Base-by-base conservation (phyloP, 2,888 invertebrate species). In the Macrophya annulata region DNA sequence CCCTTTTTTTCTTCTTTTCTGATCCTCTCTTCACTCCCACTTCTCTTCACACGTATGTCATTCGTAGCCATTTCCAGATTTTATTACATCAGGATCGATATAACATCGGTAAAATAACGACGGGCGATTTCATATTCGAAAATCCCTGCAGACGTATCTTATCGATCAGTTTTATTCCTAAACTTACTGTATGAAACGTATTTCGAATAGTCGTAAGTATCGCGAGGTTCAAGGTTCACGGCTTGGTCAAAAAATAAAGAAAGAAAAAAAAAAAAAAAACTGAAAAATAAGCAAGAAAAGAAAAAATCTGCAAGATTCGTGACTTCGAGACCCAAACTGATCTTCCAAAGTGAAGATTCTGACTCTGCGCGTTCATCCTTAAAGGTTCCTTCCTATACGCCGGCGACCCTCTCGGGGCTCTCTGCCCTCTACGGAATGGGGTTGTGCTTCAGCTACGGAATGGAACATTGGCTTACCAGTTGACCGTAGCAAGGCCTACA, bases 401-500 rank as follows among this genome's bases (percentile, higher is more conserved):
- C 71, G 8, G 31, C 48, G 48, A 43, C 8, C 76, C 76, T 76
- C 76, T 25, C 31, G 71, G 71, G 71, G 4, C n/a, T 71, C 71
- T 25, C 40, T n/a, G 25, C 55, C 17, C 72, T 45, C 21, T 31
- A 12, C n/a, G 21, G 55, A 31, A 31, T 21, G 77, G 37, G 77
- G 31, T 37, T 85, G 31, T 31, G 87, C 45, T 74, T 88, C 87
- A 88, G 88, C 87, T 86, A 88, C 88, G 88, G 87, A 88, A 89
- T 87, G 90, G 89, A 89, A 89, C 89, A 88, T 88, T 89, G 88
- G 89, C 87, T 89, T 88, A 87, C 88, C 89, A 88, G 89, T 89
- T 90, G 90, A 91, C 89, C 90, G 88, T 89, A 87, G 88, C 88
- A 88, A 89, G 90, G 91, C 90, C 89, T 86, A 86, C 88, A 43